These are phyloP conservation scores for Micromesistius poutassou DNA, from an alignment of 2,797 vertebrate species.

Conservation along the genomic window DNA sequence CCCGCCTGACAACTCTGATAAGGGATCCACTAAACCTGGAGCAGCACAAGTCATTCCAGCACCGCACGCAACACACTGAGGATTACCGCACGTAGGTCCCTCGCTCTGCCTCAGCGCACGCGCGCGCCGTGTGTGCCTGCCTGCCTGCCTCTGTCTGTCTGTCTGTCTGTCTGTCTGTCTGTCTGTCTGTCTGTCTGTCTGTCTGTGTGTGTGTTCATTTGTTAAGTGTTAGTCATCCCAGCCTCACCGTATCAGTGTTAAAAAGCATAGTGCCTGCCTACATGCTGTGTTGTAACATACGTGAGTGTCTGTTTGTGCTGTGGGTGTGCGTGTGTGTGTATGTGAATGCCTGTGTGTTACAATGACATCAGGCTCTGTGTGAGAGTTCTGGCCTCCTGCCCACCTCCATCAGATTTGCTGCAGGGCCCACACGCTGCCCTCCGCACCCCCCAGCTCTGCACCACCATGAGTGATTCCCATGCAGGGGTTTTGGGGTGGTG, in stretches of 20 bases:
- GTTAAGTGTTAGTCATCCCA: not conserved
- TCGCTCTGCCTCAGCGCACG: too few species aligned
- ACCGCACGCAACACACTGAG: conserved; percentile 17
- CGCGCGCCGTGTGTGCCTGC: too few species aligned
- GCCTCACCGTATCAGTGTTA: not conserved
- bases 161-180: not conserved
- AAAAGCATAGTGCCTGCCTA: not conserved
- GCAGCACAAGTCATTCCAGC: conserved; percentile 50
- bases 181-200: not conserved
- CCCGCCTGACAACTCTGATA: conserved; percentile 61
- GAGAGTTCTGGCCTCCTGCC: conserved; percentile 40
- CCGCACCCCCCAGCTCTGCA: too few species aligned
- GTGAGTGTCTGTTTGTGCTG: not conserved
- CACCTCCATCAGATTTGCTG: conserved; percentile 51
- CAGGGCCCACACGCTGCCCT: too few species aligned
- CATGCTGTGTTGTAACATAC: too few species aligned
- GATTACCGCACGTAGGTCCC: conserved; percentile 18
- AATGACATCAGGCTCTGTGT: conserved; percentile 22
- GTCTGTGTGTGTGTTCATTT: too few species aligned
- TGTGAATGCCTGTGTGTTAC: too few species aligned
- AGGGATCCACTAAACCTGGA: conserved; percentile 49
- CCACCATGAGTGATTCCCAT: too few species aligned
- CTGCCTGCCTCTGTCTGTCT: not conserved
- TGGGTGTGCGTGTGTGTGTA: not conserved
- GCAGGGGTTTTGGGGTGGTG: too few species aligned